Base-by-base conservation (phyloP, 2,113 vertebrate species). In the Pelvicachromis taeniatus region DNA sequence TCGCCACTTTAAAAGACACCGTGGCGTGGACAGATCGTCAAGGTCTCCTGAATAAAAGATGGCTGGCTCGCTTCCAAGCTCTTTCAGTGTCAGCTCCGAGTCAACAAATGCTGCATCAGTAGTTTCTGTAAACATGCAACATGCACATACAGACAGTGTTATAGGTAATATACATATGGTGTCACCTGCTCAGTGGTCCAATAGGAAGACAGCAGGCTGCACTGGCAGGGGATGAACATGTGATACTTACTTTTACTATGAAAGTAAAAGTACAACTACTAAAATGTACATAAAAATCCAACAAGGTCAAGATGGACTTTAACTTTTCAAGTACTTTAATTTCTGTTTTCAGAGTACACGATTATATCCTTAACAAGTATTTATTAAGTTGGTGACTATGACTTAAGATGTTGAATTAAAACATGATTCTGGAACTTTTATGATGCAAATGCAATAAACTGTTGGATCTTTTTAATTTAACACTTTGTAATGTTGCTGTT, bases 31-130 rank as follows among this genome's bases (percentile, higher is more conserved):
- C 35, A 85, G 59, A 91, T 75, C 56, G 63, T 81, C 87, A 80
- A 92, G 92, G 93, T 80, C 78, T 55, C 14, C 12, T 7, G 38
- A 42, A 54, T 83, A n/a, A 87, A 70, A 78, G 33, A 35, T 17
- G 26, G 33, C 50, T 31, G 31, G 14, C 79, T 53, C 40, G 12
- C 90, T 80, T 48, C 58, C 78, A 70, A 84, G 52, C 59, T 45
- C 63, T 13, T 61, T 81, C 54, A 23, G 10, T 68, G 75, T 77
- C 83, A 77, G 52, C 16, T 5, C 14, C 35, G 3, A 26, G 45
- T 84, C 65, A 88, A 87, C 78, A 86, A 50, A 59, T 14, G 56
- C 87, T 65, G 33, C 45, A 14, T n/a, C 73, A 16, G 80, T 77
- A 83, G 78, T 70, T 61, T 75, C 12, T 19, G 38, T 38, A 85